A percentile compares a stretch with the other conserved stretches of the same genome.
phyloP scores from a whole-genome alignment of 2,888 invertebrate genomes.

The Diplazon laetatorius region DNA sequence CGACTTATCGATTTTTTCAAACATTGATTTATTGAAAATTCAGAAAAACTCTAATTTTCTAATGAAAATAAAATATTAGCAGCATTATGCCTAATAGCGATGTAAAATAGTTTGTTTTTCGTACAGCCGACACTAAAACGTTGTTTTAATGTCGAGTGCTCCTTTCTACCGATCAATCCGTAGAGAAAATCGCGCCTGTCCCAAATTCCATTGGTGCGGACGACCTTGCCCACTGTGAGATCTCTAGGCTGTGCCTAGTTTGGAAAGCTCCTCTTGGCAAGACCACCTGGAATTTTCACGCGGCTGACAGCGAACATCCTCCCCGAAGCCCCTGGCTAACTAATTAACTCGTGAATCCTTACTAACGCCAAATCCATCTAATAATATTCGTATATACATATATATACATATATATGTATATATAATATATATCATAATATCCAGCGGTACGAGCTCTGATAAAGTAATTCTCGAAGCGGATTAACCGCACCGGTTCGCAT shows the following conservation, averaged over 20 bases:
- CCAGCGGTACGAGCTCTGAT: slow-evolving; percentile 10
- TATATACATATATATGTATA: not conserved
- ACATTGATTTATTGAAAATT: not conserved
- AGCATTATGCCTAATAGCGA: no score
- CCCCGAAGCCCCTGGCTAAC: slow-evolving; percentile 41
- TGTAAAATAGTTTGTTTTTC: no score
- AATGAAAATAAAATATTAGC: no score
- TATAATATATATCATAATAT: not conserved
- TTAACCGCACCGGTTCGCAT: slow-evolving; percentile 38
- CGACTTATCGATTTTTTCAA: not conserved
- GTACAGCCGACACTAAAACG: slow-evolving; percentile 48
- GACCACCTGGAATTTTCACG: slow-evolving; percentile 63
- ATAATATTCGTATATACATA: slow-evolving; percentile 23
- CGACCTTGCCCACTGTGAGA: slow-evolving; percentile 70
- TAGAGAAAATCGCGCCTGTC: slow-evolving; percentile 70
- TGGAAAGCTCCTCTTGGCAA: slow-evolving; percentile 63
- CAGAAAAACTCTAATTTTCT: no score
- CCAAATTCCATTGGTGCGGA: slow-evolving; percentile 76
- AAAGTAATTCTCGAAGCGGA: slow-evolving; percentile 50
- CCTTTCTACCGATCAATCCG: slow-evolving; percentile 27
- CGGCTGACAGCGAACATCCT: slow-evolving; percentile 54
- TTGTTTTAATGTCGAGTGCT: slow-evolving; percentile 39
- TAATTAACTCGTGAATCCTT: slow-evolving; percentile 57
- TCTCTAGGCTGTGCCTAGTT: slow-evolving; percentile 56
- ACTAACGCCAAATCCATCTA: slow-evolving; percentile 47